These are phyloP conservation scores for Leptinotarsa undecemlineata DNA, from an alignment of 1,140 invertebrate species.

Conservation along the genomic window DNA sequence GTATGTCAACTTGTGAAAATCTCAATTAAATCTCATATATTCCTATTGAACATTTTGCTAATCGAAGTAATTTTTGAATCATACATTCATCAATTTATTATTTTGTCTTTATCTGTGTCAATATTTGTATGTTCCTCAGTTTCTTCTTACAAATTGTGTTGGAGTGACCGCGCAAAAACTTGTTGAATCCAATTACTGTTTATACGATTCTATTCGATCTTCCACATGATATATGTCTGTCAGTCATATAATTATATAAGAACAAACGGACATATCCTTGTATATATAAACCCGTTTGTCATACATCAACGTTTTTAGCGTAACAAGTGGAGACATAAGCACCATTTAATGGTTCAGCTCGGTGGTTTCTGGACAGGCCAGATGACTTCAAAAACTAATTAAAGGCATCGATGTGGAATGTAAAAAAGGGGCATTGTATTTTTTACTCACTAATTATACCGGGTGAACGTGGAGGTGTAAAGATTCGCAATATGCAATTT, in stretches of 20 bases:
- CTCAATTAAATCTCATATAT: no score
- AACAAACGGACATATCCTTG: constrained; percentile 27
- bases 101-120: no score
- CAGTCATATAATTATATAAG: constrained; percentile 23
- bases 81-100: no score
- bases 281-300: constrained; percentile 40
- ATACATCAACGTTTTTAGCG: constrained; percentile 42
- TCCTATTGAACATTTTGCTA: no score
- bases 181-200: constrained; percentile 14
- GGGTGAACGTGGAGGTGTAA: no score
- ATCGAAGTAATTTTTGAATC: no score
- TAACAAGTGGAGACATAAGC: constrained; percentile 40
- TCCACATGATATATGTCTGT: constrained; percentile 27
- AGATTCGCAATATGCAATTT: no score
- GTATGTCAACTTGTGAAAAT: no score
- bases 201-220: neutral
- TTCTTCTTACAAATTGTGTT: neutral
- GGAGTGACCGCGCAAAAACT: neutral
- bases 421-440: neutral
- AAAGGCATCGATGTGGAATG: constrained; percentile 6
- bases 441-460: neutral
- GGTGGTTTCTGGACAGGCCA: constrained; percentile 13
- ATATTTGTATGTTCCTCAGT: no score
- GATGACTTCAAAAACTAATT: constrained; percentile 5
- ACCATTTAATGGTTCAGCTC: constrained; percentile 35